Percentiles rank a stretch among this genome's conserved stretches.
phyloP scores from a whole-genome alignment of 2,888 invertebrate species.

The Tupiocoris notatus region DNA sequence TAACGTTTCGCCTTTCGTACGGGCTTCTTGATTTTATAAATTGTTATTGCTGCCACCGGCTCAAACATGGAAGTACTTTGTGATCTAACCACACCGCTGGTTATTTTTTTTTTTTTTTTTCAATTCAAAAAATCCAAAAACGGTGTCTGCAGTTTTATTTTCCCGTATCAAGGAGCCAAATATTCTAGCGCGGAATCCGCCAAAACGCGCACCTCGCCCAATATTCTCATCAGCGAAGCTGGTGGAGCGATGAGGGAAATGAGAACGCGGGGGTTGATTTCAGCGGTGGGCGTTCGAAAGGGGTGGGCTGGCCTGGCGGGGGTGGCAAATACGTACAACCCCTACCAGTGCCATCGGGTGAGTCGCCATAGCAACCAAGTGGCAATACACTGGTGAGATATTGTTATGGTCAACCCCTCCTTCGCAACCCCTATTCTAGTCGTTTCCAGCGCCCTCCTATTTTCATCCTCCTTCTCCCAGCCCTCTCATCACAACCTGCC shows the following conservation, averaged over 20 bases:
- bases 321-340: conserved; percentile 6
- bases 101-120: too few relatives aligned
- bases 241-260: neutral
- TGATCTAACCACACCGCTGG: too few relatives aligned
- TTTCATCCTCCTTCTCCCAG: neutral
- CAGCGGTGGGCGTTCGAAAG: conserved; percentile 17
- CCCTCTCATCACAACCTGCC: neutral
- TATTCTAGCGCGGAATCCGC: too few relatives aligned
- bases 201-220: too few relatives aligned
- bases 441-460: neutral
- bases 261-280: conserved; percentile 20
- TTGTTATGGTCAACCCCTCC: conserved; percentile 39
- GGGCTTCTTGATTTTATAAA: too few relatives aligned
- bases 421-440: neutral
- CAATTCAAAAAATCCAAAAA: too few relatives aligned
- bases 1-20: too few relatives aligned
- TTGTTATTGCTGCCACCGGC: too few relatives aligned
- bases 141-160: too few relatives aligned
- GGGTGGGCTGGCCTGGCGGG: conserved; percentile 8
- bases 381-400: conserved; percentile 43
- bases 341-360: neutral
- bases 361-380: conserved; percentile 39
- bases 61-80: too few relatives aligned
- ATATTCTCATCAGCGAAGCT: too few relatives aligned
- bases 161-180: too few relatives aligned